Evolutionary conservation across 2,797 vertebrate genomes (phyloP), one percentile per base, ranked within the genome.

Genomic region (Gymnothorax reevesii): DNA sequence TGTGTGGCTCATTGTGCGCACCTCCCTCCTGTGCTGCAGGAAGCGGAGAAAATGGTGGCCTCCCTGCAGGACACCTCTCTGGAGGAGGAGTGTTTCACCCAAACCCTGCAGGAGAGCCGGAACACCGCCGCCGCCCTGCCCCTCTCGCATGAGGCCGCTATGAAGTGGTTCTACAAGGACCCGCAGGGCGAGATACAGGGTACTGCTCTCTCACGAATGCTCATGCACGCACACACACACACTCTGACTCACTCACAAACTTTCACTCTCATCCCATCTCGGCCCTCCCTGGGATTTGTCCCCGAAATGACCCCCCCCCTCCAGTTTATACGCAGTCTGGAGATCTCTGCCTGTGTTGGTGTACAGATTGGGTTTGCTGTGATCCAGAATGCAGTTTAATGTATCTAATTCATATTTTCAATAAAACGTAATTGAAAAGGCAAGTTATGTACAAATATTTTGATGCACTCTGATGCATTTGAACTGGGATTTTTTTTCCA

Each of bases 161-260:
- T 97, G 93, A 98, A 97, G 94, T 98, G 97, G 97, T 98, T 98
- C 92, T 98, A 98, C 94, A 98, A 98, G 90, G 97, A 98, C 91
- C 97, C 97, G 0, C 97, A 98, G 93, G 97, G 96, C 85, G 97
- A 98, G 91, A 98, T 98, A 92, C 97, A 98, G 95, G 97, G 97
- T 98, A 92, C 33, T 57, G 52, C 33, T 52, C 55, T 92, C 33
- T 0, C 5, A 2, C 13, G 15, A 49, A 77, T 83, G 17, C 42
- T 52, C 62, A 33, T 15, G 49, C 82, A 69, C 66, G 33, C 60
- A 64, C 57, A 42, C 75, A 52, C 57, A 42, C 64, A 57, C n/a
- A 25, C 25, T 22, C 15, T 84, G 60, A 69, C 83, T 52, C 42
- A 27, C 75, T 57, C 77, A 69, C 69, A 4, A 10, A 27, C 2